A percentile compares a stretch with the other conserved stretches of the same genome.
Conservation (phyloP, 1,140 invertebrate species). For the Helicoverpa armigera region DNA sequence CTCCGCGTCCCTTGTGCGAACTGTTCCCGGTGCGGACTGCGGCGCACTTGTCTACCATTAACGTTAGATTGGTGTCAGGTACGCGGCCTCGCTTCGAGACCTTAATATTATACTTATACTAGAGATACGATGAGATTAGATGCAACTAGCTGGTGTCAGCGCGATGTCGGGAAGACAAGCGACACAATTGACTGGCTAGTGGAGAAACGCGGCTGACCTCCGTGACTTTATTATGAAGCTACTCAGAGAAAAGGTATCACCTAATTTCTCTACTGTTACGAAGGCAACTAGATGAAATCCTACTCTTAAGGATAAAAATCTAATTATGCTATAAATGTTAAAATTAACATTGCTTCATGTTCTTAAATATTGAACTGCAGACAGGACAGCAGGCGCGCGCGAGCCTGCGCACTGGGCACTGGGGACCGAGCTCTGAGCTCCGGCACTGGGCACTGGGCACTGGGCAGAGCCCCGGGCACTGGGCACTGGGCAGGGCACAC, state of each 20-base stretch:
- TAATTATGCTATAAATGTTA: constrained; percentile 85
- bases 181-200: constrained; percentile 80
- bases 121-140: constrained; percentile 67
- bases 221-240: constrained; percentile 76
- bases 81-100: constrained; percentile 75
- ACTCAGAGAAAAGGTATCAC: constrained; percentile 84
- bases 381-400: constrained; percentile 53
- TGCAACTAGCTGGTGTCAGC: constrained; percentile 75
- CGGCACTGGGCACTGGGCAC: too few species aligned
- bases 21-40: constrained; percentile 49
- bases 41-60: constrained; percentile 66
- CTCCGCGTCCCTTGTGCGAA: constrained; percentile 71
- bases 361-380: constrained; percentile 71
- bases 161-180: constrained; percentile 65
- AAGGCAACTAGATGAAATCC: constrained; percentile 86
- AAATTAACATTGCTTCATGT: constrained; percentile 86
- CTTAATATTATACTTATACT: constrained; percentile 71
- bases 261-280: constrained; percentile 84
- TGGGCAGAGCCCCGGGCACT: constrained; percentile 32
- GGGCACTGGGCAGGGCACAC: constrained; percentile 53
- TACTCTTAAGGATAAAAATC: constrained; percentile 86
- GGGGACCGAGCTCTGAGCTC: not conserved
- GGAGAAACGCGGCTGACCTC: constrained; percentile 72
- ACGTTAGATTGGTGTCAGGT: constrained; percentile 81
- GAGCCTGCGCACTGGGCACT: constrained; percentile 54